Evolutionary conservation across 2,797 vertebrate genomes (phyloP), one percentile per base, ranked within the genome.

Genomic region (Pelochelys cantorii): DNA sequence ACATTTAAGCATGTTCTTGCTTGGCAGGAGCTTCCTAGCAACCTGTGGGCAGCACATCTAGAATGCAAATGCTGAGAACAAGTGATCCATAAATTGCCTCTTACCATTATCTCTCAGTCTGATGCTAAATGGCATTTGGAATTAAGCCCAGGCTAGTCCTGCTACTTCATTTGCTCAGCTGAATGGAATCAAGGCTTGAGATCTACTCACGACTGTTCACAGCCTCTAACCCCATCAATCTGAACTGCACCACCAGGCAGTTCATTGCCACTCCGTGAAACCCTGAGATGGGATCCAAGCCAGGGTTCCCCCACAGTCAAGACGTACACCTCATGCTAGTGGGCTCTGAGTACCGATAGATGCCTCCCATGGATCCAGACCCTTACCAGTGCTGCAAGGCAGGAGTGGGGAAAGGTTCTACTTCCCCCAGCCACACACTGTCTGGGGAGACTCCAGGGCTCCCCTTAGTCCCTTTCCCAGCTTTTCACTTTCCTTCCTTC

Each of bases 101-200:
- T 81, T n/a, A 29, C n/a, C 78, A 48, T 92, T 81, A 65, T 80
- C 85, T 86, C 74, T 95, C 6, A 0, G 12, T 54, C 60, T 89
- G 62, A 79, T 79, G 29, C 34, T 81, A 62, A 85, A 83, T 4
- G 84, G 68, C 84, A 55, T 79, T 71, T 89, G 80, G 95, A 93
- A 87, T 60, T 87, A 92, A 0, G 0, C 59, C 52, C 71, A 34
- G 18, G 25, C 29, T 65, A 27, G 2, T 57, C 53, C 77, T 89
- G 59, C 65, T 75, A n/a, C 65, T 79, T 88, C 85, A 93, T 18
- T 34, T 85, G 27, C 60, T 79, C 20, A 17, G 1, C 20, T 87
- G 83, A 74, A 81, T 1, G 5, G 37, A 37, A 59, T 79, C 10
- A 6, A 27, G 31, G 23, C 7, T 31, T 8, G 14, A 12, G 2